Percentiles rank a stretch among this genome's conserved stretches.
Evolutionary conservation across 2,113 vertebrate species (phyloP).

Genomic region (Leptosomus discolor): DNA sequence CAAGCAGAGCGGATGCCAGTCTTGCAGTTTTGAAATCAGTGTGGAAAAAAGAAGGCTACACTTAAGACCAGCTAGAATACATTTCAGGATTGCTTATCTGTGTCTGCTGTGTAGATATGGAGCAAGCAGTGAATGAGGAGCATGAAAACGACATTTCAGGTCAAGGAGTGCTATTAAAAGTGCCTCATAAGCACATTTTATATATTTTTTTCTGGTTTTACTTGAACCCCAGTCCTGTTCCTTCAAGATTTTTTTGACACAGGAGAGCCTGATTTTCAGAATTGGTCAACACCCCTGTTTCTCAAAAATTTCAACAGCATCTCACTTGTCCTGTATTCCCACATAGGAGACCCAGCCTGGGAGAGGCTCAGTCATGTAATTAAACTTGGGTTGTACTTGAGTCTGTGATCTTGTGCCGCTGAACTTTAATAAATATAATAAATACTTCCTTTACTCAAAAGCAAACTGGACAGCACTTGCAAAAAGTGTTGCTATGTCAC

Average conservation of each 20-base stretch:
- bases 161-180: not conserved
- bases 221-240: not conserved
- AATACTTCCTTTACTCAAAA: not conserved
- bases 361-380: not conserved
- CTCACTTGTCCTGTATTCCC: not conserved
- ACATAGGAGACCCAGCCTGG: not conserved
- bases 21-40: not conserved
- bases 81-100: not conserved
- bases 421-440: not conserved
- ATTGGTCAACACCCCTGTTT: not conserved
- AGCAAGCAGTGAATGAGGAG: not conserved
- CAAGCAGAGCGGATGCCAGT: not conserved
- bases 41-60: not conserved
- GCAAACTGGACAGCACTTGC: not conserved
- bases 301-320: not conserved
- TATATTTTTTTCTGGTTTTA: not conserved
- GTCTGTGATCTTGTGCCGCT: not conserved
- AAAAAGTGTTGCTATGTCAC: not conserved
- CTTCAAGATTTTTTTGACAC: not conserved
- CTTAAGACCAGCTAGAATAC: not conserved
- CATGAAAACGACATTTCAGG: not conserved
- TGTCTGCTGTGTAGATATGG: not conserved
- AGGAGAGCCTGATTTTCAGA: not conserved
- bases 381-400: not conserved
- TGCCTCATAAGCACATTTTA: not conserved